Base-by-base conservation (phyloP, 2,888 invertebrate genomes). In the Anodontia alba region DNA sequence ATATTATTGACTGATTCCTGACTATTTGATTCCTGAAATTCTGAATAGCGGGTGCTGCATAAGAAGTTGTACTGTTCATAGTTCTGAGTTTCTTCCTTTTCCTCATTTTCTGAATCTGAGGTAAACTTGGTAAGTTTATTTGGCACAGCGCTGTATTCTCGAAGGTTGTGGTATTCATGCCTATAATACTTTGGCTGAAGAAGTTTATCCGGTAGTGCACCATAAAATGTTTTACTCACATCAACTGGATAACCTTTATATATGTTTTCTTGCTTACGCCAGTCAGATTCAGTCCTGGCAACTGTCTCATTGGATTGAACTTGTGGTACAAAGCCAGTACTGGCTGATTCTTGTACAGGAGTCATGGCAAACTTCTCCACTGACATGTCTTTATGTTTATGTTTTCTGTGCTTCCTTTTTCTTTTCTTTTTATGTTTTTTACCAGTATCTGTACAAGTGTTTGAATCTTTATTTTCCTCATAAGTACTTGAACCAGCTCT, bases 21-120 rank as follows among this genome's bases (percentile, higher is more conserved):
- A 33, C 31, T 23, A 5, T 62, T 33, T 23, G 33, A 17, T 33
- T 62, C 62, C 33, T 31, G 62, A 20, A 62, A 62, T 62, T 67
- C 78, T 43, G 73, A 42, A 66, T 73, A 12, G 17, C 46, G 57
- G 38, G 79, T 71, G 31, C 74, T 84, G 29, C 81, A 69, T 15
- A 84, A 51, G n/a, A 84, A 84, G 66, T 84, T 84, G 67, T 84
- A 84, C 69, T 84, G 84, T 26, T 84, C 76, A 42, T 69, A 74
- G 49, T 74, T 73, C 68, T 78, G 72, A 68, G n/a, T 51, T 23
- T 49, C 49, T 49, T 54, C 54, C 10, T 36, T 26, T 20, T 78
- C 73, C 49, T 82, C 81, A 57, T 62, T 51, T 8, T 81, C 82
- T 20, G 81, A 74, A 49, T 84, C 84, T 26, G 80, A 80, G 1